A percentile compares a stretch with the other conserved stretches of the same genome.
These are phyloP conservation scores for Pachydiplax longipennis DNA, from an alignment of 2,888 invertebrate genomes.

Conservation along the genomic window DNA sequence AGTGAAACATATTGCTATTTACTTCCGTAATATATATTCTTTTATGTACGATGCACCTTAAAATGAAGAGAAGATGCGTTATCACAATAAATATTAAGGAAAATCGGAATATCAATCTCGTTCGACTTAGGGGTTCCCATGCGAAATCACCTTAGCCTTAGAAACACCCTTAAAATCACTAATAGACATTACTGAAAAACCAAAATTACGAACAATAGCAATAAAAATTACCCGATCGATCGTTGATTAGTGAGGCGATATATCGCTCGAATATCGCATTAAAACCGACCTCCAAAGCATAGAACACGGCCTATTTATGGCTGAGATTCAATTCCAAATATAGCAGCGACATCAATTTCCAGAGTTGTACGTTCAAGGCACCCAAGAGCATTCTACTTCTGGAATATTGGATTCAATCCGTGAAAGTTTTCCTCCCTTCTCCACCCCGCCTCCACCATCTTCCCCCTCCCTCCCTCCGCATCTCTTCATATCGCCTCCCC, in stretches of 20 bases:
- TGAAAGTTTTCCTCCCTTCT: conserved; percentile 15
- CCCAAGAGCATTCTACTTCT: conserved; percentile 36
- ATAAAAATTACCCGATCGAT: neutral
- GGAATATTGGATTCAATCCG: conserved; percentile 44
- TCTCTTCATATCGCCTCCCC: neutral
- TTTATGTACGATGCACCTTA: too few species aligned
- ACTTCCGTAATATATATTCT: too few species aligned
- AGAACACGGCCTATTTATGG: conserved; percentile 37
- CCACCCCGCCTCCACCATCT: neutral
- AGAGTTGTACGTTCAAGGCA: conserved; percentile 23
- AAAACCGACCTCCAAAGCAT: conserved; percentile 4
- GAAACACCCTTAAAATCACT: too few species aligned
- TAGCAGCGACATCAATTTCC: conserved; percentile 44
- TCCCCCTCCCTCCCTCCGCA: neutral
- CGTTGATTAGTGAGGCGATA: neutral
- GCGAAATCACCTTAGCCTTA: too few species aligned
- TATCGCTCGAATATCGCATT: neutral
- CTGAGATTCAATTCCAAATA: conserved; percentile 44
- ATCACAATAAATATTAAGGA: too few species aligned
- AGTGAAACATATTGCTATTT: too few species aligned
- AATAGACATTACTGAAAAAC: neutral
- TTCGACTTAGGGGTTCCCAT: too few species aligned
- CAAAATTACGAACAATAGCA: neutral
- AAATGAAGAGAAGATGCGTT: too few species aligned
- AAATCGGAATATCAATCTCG: too few species aligned